A percentile compares a stretch with the other conserved stretches of the same genome.
Conservation (phyloP, 2,888 invertebrate genomes). For the Diaperis boleti region DNA sequence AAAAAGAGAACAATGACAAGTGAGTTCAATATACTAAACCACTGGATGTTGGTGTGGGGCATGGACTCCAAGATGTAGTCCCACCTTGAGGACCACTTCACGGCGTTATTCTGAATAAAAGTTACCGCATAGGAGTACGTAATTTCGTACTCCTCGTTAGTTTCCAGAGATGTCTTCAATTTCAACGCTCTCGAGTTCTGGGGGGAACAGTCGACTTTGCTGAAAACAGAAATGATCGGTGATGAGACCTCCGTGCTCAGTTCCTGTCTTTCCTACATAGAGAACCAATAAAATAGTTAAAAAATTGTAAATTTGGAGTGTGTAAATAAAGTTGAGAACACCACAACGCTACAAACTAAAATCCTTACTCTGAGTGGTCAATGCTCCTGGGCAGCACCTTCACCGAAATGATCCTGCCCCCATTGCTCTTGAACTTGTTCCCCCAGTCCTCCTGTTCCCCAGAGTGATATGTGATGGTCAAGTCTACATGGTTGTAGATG, state of each 20-base stretch:
- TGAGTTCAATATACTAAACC: slow-evolving; percentile 99
- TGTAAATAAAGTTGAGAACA: no score
- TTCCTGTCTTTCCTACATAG: no score
- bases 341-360: no score
- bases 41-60: slow-evolving; percentile 98
- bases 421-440: slow-evolving; percentile 79
- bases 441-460: slow-evolving; percentile 91
- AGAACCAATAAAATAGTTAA: no score
- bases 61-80: slow-evolving; percentile 98
- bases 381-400: slow-evolving; percentile 70
- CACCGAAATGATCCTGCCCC: slow-evolving; percentile 89
- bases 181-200: slow-evolving; percentile 74
- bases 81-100: slow-evolving; percentile 99
- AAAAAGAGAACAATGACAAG: slow-evolving; percentile 96
- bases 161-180: slow-evolving; percentile 65
- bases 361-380: slow-evolving; percentile 58
- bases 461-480: slow-evolving; percentile 93
- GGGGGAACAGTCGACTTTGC: slow-evolving; percentile 68
- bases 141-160: slow-evolving; percentile 71
- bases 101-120: slow-evolving; percentile 82
- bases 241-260: no score
- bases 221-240: slow-evolving; percentile 60
- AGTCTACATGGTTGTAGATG: slow-evolving; percentile 96
- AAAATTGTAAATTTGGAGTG: background rate
- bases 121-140: slow-evolving; percentile 89